These are phyloP conservation scores for Plectrocnemia conspersa DNA, from an alignment of 1,140 invertebrate species.

Conservation along the genomic window DNA sequence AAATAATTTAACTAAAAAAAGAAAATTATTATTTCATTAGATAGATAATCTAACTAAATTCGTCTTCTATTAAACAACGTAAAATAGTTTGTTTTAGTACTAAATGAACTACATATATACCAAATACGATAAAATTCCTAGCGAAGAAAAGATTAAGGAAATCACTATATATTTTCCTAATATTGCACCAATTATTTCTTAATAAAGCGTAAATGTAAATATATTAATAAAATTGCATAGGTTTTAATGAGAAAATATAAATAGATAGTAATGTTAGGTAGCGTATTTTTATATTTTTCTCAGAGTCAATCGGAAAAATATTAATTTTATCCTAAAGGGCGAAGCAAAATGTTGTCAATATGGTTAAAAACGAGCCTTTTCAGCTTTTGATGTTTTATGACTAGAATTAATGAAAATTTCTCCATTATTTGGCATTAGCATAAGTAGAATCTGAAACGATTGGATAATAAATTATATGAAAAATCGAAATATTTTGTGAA, in stretches of 20 bases:
- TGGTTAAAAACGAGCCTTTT: conserved; percentile 17
- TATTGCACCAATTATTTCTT: conserved; percentile 22
- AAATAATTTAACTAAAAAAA: no score
- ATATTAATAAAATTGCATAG: no score
- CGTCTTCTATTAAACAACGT: no score
- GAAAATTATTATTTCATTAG: no score
- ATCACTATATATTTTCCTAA: conserved; percentile 24
- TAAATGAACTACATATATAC: no score
- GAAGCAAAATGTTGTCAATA: conserved; percentile 16
- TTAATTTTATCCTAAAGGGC: not conserved
- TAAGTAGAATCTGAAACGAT: conserved; percentile 4
- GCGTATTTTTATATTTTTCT: no score
- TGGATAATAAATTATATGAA: conserved; percentile 15
- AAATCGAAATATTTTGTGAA: conserved; percentile 25
- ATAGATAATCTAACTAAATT: no score
- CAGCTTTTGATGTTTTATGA: conserved; percentile 19
- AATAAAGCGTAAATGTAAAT: conserved; percentile 12
- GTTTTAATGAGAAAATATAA: no score
- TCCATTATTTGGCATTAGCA: conserved; percentile 7
- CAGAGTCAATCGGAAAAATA: not conserved
- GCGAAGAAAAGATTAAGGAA: conserved; percentile 14
- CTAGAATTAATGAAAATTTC: not conserved
- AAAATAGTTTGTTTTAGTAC: no score
- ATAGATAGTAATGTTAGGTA: no score
- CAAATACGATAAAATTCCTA: no score